Base-by-base conservation (phyloP, 2,888 invertebrate species). In the Patella depressa region DNA sequence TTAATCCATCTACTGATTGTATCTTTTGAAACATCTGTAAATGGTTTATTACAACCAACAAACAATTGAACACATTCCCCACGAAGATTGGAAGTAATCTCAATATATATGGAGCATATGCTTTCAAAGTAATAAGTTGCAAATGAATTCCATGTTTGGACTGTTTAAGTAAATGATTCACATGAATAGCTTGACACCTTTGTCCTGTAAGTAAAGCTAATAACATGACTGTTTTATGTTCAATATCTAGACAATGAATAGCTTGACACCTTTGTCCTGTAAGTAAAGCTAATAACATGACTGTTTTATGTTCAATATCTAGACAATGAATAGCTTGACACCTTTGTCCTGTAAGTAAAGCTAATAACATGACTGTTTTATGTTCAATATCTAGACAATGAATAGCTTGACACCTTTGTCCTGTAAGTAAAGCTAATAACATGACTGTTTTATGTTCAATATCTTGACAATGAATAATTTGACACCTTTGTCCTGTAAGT, bases 171-270 rank as follows among this genome's bases (percentile, higher is more conserved):
- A 57, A 15, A 57, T 15, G n/a, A 57, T n/a, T 15, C n/a, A 57
- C n/a, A 57, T 17, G 73, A 19, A 82, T 53, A 72, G 78, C 73
- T 69, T 80, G 79, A 15, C 73, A 74, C 70, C 81, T 65, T 71
- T 83, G 82, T 19, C 78, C 80, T n/a, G 79, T 78, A 9, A 82
- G 53, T 53, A 81, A 75, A 19, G 79, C 77, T 7, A 84, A 65
- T 24, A 84, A 77, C 54, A 77, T 79, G 17, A 77, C 79, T n/a
- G 77, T 12, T 76, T 82, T 80, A 5, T 71, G n/a, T 57, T 75
- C 45, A 24, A 83, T 75, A n/a, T 72, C 70, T 71, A 82, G 77
- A 29, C 59, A n/a, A 54, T 34, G 15, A 15, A 72, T 70, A 14
- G 71, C 76, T 17, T 73, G 19, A n/a, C 69, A 55, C 9, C 45